phyloP scores from a whole-genome alignment of 2,113 vertebrate species.

The Ailurus styani region DNA sequence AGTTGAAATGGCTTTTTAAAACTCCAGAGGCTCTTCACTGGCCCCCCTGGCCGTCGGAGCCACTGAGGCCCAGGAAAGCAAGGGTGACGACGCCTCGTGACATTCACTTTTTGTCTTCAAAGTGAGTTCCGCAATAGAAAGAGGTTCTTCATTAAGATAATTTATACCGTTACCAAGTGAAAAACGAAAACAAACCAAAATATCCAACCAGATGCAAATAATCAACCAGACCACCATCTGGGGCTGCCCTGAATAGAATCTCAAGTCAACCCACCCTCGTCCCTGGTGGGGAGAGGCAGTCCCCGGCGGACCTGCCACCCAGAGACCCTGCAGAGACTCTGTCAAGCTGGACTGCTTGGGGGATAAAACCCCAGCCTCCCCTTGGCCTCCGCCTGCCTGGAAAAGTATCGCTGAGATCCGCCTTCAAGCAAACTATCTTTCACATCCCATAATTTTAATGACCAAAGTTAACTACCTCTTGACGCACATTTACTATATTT shows the following conservation, averaged over 20 bases:
- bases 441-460: neutral
- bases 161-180: neutral
- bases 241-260: neutral
- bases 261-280: neutral
- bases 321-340: rapidly evolving
- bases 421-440: neutral
- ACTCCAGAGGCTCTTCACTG: neutral
- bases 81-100: neutral
- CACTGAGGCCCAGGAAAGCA: rapidly evolving
- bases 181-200: neutral
- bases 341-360: neutral
- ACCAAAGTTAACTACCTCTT: neutral
- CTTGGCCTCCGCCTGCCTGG: neutral
- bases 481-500: neutral
- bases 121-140: neutral
- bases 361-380: neutral
- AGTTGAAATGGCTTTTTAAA: neutral
- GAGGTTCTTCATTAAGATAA: neutral
- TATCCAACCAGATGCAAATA: neutral
- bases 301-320: neutral
- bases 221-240: neutral
- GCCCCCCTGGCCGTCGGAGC: rapidly evolving
- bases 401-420: neutral
- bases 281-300: neutral
- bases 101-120: neutral